Conservation (phyloP, 1,140 invertebrate genomes). For the Stegodyphus dumicola region DNA sequence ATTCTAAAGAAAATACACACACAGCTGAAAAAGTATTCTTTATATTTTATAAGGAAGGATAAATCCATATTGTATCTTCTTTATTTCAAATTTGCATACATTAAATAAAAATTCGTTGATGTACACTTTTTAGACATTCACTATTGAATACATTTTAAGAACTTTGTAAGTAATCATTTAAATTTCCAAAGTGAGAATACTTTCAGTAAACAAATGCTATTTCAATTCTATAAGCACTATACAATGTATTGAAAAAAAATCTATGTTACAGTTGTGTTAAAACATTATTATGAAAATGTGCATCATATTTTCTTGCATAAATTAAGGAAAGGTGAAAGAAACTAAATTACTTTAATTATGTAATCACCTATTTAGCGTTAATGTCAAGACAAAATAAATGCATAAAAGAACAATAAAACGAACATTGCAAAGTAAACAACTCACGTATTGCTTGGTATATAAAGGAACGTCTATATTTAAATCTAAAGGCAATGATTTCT, state of each 20-base stretch:
- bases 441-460: no score
- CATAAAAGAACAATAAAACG: no score
- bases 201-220: slow-evolving; percentile 31
- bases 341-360: no score
- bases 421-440: no score
- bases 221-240: slow-evolving; percentile 17
- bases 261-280: no score
- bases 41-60: not conserved
- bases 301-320: no score
- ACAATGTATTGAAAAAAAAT: not conserved
- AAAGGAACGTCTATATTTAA: not conserved
- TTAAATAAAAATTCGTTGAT: slow-evolving; percentile 48
- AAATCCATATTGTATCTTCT: slow-evolving; percentile 12
- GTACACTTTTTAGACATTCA: slow-evolving; percentile 24
- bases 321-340: no score
- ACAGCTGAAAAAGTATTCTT: no score
- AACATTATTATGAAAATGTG: no score
- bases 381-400: no score
- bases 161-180: slow-evolving; percentile 2
- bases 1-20: no score
- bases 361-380: no score
- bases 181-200: slow-evolving; percentile 24
- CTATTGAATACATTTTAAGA: slow-evolving; percentile 16
- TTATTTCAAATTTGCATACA: slow-evolving; percentile 43
- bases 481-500: slow-evolving; percentile 23